Evolutionary conservation across 2,113 vertebrate genomes (phyloP), one percentile per base, ranked within the genome.

Genomic region (Cryptotis parvus): DNA sequence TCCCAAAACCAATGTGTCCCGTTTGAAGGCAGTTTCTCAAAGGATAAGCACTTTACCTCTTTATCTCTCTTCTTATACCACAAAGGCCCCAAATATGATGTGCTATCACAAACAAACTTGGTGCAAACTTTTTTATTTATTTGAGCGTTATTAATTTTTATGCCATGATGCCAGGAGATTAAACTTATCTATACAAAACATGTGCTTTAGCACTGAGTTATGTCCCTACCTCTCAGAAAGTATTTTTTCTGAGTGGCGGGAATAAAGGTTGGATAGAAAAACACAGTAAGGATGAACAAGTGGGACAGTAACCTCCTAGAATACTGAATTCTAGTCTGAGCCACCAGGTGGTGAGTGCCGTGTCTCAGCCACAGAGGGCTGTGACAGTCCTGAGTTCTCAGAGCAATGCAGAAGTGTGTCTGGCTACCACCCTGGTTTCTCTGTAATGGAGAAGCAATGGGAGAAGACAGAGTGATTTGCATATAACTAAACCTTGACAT

Each of bases 351-450:
- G n/a, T 2, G n/a, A 63, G 73, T 72, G 4, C 39, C 77, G 0
- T 31, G 4, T 72, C 29, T 73, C 31, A 75, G 33, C 33, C 6
- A 11, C 11, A 69, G 49, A 91, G 52, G 18, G 39, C 31, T 58
- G 49, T 58, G 14, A 18, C 55, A 58, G 55, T 2, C 14, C 20
- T 58, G 20, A 20, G 33, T 18, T 87, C 66, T 68, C 16, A 24
- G 29, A 49, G 2, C 1, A 91, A 37, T 9, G 6, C 12, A 1
- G 1, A 0, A 0, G 4, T 43, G 33, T 29, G 27, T n/a, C 2
- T 26, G 66, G 26, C 8, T 61, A 8, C 24, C 6, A 20, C 11
- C 8, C 1, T 7, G 31, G 12, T 5, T 31, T 69, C 29, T 79
- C 27, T 14, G 15, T 58, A 22, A 45, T n/a, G n/a, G n/a, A 85